Conservation (phyloP, 2,113 vertebrate species). For the Delphinapterus leucas region DNA sequence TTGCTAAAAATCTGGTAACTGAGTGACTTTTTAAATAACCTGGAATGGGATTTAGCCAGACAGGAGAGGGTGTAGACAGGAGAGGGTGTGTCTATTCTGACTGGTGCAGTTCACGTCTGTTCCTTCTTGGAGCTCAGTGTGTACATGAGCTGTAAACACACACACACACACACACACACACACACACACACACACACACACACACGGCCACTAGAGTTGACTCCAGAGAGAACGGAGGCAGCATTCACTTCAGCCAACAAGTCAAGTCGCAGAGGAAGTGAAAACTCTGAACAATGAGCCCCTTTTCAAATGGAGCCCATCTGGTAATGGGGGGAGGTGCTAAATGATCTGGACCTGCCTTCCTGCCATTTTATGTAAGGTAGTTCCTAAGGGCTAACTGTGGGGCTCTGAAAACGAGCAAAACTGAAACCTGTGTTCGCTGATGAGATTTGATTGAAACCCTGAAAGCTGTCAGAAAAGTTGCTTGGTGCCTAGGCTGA, state of each 20-base stretch:
- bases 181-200: neutral
- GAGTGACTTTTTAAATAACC: neutral
- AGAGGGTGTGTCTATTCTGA: neutral
- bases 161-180: neutral
- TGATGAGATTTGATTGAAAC: neutral
- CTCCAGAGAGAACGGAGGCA: neutral
- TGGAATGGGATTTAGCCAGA: neutral
- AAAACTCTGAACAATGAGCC: neutral
- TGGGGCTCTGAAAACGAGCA: neutral
- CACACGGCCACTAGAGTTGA: neutral
- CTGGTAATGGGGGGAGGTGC: neutral
- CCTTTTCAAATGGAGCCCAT: neutral
- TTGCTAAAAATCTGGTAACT: constrained; percentile 20
- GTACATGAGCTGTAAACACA: too few species aligned
- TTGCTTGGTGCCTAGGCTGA: neutral
- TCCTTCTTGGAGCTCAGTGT: neutral
- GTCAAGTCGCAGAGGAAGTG: neutral
- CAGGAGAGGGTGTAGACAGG: neutral
- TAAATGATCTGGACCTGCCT: neutral
- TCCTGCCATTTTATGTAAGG: neutral
- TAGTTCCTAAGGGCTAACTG: neutral
- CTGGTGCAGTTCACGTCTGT: neutral
- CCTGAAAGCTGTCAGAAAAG: neutral
- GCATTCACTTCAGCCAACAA: neutral
- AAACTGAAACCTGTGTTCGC: neutral